Evolutionary conservation across 92 coral and sea anemone genomes (phyloP), one percentile per base, ranked within the genome.

Genomic region (Diadumene lineata): DNA sequence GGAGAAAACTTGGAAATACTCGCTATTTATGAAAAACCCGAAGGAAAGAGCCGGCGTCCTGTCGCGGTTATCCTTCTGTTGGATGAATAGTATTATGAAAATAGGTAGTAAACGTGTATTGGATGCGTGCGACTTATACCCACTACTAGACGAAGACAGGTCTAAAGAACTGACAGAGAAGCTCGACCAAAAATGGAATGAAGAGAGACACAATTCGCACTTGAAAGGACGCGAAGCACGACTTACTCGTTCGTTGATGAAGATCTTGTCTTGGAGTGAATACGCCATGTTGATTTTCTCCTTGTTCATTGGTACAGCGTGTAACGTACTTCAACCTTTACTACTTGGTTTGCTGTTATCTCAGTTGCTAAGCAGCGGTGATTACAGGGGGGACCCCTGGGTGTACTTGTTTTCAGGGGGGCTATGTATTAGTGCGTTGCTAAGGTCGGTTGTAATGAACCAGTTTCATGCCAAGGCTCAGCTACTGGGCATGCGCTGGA

Each of bases 401-500:
- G 55, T 87, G 70, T 91, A 78, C 62, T 64, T 71, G 11, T 91
- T 68, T 61, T 83, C 92, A 11, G 81, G 87, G 44, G 90, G 85
- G 22, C 69, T 91, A 38, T 87, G 87, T 43, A 70, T 82, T 27
- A 86, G 85, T 31, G 77, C 90, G 50, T 69, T 91, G 74, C 68
- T 91, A 60, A 85, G 86, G 26, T 79, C 86, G 7, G 9, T 91
- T 21, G 97, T 87, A 26, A 72, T 87, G 60, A 86, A 91, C 58
- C 97, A 91, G 74, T 91, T 77, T 72, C 86, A 84, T 26, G 79
- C 85, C 67, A 91, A 87, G 73, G 97, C 89, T 67, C 82, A 88
- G 38, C 77, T 84, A 46, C 60, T 88, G 88, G 92, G 97, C 83
- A 87, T 91, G 97, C 90, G 97, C 74, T 91, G 97, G 97, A 88